These are phyloP conservation scores for Mimachlamys varia DNA, from an alignment of 2,888 invertebrate genomes.

Conservation along the genomic window DNA sequence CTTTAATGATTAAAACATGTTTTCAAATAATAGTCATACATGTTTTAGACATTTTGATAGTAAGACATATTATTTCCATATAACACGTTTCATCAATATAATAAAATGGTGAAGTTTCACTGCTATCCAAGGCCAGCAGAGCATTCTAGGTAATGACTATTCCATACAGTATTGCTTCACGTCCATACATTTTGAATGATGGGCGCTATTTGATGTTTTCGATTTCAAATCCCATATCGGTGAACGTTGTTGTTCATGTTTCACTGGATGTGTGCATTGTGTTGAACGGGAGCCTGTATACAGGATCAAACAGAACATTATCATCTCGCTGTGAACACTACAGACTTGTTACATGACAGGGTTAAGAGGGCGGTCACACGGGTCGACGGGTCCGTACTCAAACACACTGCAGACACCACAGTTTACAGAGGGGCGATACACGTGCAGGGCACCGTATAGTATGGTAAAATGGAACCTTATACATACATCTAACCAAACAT, in stretches of 20 bases:
- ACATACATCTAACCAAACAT: background rate
- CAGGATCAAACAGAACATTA: constrained; percentile 28
- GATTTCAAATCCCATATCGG: constrained; percentile 6
- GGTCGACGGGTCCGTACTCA: constrained; percentile 15
- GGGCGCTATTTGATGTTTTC: background rate
- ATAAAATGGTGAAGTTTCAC: too few species aligned
- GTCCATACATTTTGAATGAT: background rate
- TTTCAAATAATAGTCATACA: too few species aligned
- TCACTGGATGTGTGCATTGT: background rate
- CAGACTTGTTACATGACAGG: background rate
- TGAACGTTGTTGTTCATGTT: background rate
- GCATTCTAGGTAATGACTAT: too few species aligned
- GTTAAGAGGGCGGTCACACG: constrained; percentile 26
- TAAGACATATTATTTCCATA: too few species aligned
- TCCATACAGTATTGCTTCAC: background rate
- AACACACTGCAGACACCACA: background rate
- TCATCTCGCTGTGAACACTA: background rate
- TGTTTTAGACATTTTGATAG: too few species aligned
- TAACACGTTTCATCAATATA: too few species aligned
- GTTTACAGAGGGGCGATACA: background rate
- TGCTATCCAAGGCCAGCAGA: too few species aligned
- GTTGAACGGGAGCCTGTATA: constrained; percentile 17
- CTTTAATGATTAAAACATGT: too few species aligned
- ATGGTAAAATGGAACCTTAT: background rate
- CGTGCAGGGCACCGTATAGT: background rate